Base-by-base conservation (phyloP, 2,113 vertebrate genomes). In the Urocitellus parryii region DNA sequence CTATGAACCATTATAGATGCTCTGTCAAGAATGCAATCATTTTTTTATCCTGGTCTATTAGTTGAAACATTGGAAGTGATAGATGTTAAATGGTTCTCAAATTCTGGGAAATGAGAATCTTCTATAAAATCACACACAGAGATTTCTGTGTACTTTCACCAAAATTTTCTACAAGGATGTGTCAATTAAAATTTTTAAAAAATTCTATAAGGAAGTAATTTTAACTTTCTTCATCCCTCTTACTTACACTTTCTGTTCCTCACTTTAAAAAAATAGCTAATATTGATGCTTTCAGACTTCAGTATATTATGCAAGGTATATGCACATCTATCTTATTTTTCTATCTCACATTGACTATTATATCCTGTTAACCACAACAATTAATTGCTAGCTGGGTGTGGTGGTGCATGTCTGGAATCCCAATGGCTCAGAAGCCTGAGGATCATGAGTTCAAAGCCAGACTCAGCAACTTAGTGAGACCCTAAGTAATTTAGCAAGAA, bases 281-380 rank as follows among this genome's bases (percentile, higher is more conserved):
- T 56, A 76, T 61, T 97, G 53, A 16, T 6, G 51, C 70, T 95
- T 85, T 82, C 67, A 22, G 2, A 88, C 70, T 48, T 5, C 51
- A 56, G 8, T 22, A n/a, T 37, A 5, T 83, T 34, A 3, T 63
- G 20, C 58, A 12, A 63, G 77, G 48, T 96, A 37, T 81, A 13
- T 4, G 39, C 20, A 78, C 10, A 34, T 73, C 97, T 94, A 42
- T 90, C 34, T 95, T 91, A 39, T 94, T 78, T 93, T 92, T 96
- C 95, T 95, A 3, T 78, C 88, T 83, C 93, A 93, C 1, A 0
- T 81, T 72, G 74, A 70, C 77, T 87, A 34, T 87, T 96, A 79
- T 39, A 88, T 95, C 76, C 96, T 97, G 39, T 96, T 97, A 96
- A 73, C 70, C 79, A 95, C 39, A 89, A n/a, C 90, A 86, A 83